Conservation (phyloP, 2,888 invertebrate species). For the Drosophila leonis region DNA sequence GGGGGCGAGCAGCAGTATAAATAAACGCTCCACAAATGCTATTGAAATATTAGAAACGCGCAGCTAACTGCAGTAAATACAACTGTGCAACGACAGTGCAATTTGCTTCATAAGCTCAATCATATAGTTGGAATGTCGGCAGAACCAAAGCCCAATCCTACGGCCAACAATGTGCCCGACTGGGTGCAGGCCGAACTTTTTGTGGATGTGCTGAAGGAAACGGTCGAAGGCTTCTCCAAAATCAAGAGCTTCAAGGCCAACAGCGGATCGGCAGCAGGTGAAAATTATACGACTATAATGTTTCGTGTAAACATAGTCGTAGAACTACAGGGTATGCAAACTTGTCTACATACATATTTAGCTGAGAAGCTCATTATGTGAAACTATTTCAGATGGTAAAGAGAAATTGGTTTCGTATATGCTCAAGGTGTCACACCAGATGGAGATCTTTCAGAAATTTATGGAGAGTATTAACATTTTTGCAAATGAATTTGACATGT, state of each 20-base stretch:
- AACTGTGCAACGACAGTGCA: neutral
- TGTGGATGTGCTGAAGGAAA: constrained; percentile 41
- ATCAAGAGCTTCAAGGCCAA: constrained; percentile 44
- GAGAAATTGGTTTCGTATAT: constrained; percentile 62
- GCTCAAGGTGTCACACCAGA: constrained; percentile 61
- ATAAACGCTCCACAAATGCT: constrained; percentile 7
- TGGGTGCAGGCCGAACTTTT: constrained; percentile 60
- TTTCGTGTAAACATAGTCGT: constrained; percentile 68
- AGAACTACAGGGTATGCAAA: constrained; percentile 64
- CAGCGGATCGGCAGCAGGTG: constrained; percentile 70
- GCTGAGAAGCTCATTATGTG: neutral
- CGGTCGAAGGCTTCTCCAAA: constrained; percentile 42
- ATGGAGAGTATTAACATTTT: constrained; percentile 67
- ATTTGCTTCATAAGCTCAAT: neutral
- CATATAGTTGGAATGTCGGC: constrained; percentile 27
- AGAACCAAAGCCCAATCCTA: constrained; percentile 3
- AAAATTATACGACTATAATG: constrained; percentile 82
- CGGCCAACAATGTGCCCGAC: constrained; percentile 35
- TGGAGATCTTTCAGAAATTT: constrained; percentile 42
- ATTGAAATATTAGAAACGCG: constrained; percentile 13
- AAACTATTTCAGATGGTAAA: constrained; percentile 35
- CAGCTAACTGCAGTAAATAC: neutral
- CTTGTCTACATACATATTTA: too few relatives aligned
- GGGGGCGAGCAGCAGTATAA: constrained; percentile 1
- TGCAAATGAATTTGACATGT: constrained; percentile 71